Percentiles rank a stretch among this genome's conserved stretches.
These are phyloP conservation scores for Phalangium opilio DNA, from an alignment of 2,888 invertebrate species.

Conservation along the genomic window DNA sequence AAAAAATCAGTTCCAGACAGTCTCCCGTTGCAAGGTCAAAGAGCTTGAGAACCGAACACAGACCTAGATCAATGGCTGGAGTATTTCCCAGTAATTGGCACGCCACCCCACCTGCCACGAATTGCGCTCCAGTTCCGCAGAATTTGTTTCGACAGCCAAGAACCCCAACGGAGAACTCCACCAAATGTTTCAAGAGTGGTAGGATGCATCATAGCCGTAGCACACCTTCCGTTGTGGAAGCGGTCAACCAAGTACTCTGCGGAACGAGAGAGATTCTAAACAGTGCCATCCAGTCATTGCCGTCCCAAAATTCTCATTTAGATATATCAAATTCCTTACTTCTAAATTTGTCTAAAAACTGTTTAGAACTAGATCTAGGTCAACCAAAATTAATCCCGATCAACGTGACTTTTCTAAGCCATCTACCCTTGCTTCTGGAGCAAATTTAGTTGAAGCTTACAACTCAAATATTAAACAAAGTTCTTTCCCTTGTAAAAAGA, in stretches of 20 bases:
- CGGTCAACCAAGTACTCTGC: conserved; percentile 17
- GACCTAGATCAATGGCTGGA: conserved; percentile 7
- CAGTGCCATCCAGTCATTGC: conserved; percentile 16
- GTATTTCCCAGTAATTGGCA: conserved; percentile 12
- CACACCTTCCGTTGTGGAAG: conserved; percentile 18
- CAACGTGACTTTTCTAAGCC: too few relatives aligned
- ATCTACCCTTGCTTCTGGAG: too few relatives aligned
- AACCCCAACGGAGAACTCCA: background rate
- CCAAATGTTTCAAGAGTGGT: background rate
- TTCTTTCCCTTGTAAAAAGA: too few relatives aligned
- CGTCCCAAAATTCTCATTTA: conserved; percentile 9
- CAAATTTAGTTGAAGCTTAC: too few relatives aligned
- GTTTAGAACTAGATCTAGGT: conserved; percentile 5
- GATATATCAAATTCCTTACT: too few relatives aligned
- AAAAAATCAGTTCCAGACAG: conserved; percentile 3
- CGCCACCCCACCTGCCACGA: conserved; percentile 13
- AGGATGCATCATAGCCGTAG: conserved; percentile 12
- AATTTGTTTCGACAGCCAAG: background rate
- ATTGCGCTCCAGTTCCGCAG: conserved; percentile 1
- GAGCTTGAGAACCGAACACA: conserved; percentile 12
- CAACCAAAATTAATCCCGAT: too few relatives aligned
- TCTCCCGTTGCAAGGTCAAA: conserved; percentile 9
- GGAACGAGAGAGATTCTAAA: conserved; percentile 17
- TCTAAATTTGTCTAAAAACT: background rate
- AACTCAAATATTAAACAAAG: too few relatives aligned